Conservation (phyloP, 2,888 invertebrate genomes). For the Plusia festucae region DNA sequence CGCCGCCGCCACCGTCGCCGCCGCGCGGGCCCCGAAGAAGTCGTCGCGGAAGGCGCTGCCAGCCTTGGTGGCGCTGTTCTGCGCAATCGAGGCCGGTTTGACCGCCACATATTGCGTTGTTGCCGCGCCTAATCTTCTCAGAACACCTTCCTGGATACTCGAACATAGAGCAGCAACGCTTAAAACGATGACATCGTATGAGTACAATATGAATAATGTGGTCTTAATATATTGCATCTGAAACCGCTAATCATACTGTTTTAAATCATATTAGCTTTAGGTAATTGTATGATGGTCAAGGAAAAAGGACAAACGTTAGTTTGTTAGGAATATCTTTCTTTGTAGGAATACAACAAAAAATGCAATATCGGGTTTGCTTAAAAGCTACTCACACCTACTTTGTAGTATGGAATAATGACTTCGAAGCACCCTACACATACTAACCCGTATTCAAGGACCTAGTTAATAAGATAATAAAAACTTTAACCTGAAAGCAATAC, state of each 20-base stretch:
- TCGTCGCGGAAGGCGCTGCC: conserved; percentile 85
- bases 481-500: conserved; percentile 35
- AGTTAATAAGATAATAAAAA: conserved; percentile 13
- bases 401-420: not conserved
- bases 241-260: conserved; percentile 13
- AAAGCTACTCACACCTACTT: not conserved
- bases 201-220: conserved; percentile 52
- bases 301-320: not conserved
- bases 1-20: conserved; percentile 60
- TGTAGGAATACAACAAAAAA: no score
- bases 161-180: conserved; percentile 60
- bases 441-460: conserved; percentile 28
- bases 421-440: conserved; percentile 17
- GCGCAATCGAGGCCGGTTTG: conserved; percentile 88
- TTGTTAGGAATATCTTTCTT: not conserved
- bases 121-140: conserved; percentile 80
- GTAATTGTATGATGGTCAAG: not conserved
- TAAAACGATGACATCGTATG: conserved; percentile 71
- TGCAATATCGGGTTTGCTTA: not conserved
- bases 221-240: conserved; percentile 15
- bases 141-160: conserved; percentile 74
- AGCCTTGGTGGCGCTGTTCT: conserved; percentile 88
- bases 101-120: conserved; percentile 80
- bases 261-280: not conserved
- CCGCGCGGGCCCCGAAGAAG: conserved; percentile 80